Conservation (phyloP, 2,888 invertebrate genomes). For the Heliconius aoede region DNA sequence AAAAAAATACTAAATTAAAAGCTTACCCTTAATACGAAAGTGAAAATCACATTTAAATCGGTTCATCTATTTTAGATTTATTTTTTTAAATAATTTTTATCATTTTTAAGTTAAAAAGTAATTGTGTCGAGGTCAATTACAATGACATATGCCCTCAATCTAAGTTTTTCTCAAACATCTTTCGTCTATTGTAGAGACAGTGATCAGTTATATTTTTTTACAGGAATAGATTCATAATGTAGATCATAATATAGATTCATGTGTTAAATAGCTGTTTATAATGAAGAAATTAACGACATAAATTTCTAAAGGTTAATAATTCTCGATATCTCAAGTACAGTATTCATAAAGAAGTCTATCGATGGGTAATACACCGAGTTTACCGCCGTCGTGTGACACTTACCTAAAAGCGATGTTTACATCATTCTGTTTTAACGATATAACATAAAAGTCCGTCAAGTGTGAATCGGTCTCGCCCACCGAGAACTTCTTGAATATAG, state of each 20-base stretch:
- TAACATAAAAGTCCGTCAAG: neutral
- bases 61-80: neutral
- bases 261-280: constrained; percentile 21
- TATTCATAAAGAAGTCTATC: constrained; percentile 40
- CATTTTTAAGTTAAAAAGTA: too few species aligned
- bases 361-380: constrained; percentile 14
- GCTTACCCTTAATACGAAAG: too few species aligned
- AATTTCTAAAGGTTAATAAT: constrained; percentile 34
- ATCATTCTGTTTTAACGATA: constrained; percentile 5
- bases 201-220: neutral
- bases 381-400: constrained; percentile 28
- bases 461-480: too few species aligned
- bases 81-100: too few species aligned
- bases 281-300: constrained; percentile 40
- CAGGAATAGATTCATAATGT: neutral
- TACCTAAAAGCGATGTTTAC: neutral
- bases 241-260: too few species aligned
- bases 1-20: too few species aligned
- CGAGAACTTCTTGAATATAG: neutral
- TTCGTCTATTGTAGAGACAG: neutral
- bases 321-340: constrained; percentile 36
- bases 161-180: too few species aligned
- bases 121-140: too few species aligned
- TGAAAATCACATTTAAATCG: neutral
- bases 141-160: too few species aligned